phyloP scores from a whole-genome alignment of 1,140 invertebrate genomes.

The Halesus radiatus region DNA sequence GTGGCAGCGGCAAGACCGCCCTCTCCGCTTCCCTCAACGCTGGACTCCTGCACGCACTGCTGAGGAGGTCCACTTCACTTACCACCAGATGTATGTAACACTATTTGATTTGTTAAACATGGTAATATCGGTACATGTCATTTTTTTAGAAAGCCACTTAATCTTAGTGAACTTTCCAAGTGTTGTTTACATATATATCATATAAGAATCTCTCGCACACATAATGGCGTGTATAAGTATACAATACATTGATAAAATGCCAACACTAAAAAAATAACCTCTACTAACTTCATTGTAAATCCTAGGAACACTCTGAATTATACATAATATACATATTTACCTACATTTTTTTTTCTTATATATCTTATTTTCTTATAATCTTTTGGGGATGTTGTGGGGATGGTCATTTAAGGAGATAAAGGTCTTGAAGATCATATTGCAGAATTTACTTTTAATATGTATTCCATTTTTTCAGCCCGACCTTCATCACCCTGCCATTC shows the following conservation, averaged over 20 bases:
- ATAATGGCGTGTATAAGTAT: no score
- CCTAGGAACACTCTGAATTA: no score
- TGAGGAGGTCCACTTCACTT: slow-evolving; percentile 70
- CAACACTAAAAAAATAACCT: background rate
- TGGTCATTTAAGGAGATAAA: background rate
- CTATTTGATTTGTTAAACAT: background rate
- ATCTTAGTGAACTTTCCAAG: no score
- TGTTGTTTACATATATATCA: no score
- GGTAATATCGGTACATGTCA: no score
- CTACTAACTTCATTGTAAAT: background rate
- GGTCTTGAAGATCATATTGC: background rate
- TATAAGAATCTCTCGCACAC: no score
- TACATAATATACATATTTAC: no score
- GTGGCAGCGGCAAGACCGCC: slow-evolving; percentile 83
- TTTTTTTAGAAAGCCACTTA: no score
- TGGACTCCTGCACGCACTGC: slow-evolving; percentile 77
- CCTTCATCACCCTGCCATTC: slow-evolving; percentile 63
- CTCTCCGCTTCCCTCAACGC: slow-evolving; percentile 81
- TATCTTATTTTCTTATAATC: no score
- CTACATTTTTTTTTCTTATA: no score
- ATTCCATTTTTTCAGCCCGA: slow-evolving; percentile 59
- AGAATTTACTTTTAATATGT: background rate
- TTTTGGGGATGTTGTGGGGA: background rate
- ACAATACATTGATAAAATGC: no score
- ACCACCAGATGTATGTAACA: slow-evolving; percentile 63